Conservation (phyloP, 2,113 vertebrate species). For the Australoheros scitulus region DNA sequence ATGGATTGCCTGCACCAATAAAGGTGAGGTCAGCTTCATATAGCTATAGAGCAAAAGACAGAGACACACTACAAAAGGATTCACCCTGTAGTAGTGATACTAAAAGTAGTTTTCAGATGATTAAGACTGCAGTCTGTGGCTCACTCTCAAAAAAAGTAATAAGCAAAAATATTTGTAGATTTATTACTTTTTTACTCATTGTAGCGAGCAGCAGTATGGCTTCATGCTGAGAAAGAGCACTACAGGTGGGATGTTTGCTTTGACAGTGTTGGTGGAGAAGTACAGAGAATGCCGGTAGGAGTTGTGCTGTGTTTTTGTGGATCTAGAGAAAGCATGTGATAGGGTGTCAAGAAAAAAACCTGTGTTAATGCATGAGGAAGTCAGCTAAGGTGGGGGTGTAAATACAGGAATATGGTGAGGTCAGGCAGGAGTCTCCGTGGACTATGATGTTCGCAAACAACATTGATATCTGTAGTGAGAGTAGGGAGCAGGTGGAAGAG, state of each 20-base stretch:
- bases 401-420: no score
- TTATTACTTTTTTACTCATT: neutral
- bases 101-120: neutral
- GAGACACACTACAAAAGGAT: neutral
- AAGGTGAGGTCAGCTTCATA: slow-evolving; percentile 81
- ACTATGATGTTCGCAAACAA: no score
- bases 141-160: neutral
- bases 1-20: slow-evolving; percentile 99
- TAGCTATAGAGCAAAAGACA: neutral
- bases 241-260: neutral
- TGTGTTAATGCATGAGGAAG: no score
- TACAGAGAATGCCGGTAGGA: neutral
- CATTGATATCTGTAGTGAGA: no score
- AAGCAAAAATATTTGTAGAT: neutral
- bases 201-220: neutral
- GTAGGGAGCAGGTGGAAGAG: no score
- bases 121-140: neutral
- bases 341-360: neutral
- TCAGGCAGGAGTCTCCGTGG: no score
- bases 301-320: neutral
- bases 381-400: no score
- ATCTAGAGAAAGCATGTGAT: neutral
- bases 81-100: neutral
- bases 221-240: neutral
- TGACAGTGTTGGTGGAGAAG: no score